phyloP scores from a whole-genome alignment of 2,113 vertebrate species.

The Abramis brama region DNA sequence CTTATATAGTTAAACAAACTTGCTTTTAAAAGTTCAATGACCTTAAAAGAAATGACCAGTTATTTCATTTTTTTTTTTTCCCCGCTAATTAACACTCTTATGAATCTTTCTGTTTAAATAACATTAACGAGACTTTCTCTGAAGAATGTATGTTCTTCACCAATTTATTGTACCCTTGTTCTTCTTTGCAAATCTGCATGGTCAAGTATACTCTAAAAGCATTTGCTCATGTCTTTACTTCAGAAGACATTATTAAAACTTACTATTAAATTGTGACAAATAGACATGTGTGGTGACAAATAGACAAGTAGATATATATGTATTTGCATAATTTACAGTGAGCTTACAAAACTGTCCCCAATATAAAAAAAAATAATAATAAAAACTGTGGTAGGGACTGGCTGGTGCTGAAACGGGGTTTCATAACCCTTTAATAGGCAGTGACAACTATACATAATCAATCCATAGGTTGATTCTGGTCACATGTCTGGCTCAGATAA shows the following conservation, averaged over 20 bases:
- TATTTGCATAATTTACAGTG: no score
- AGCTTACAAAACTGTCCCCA: no score
- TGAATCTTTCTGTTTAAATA: not conserved
- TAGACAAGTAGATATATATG: no score
- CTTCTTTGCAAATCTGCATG: not conserved
- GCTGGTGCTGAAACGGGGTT: no score
- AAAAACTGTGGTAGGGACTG: no score
- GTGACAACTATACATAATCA: not conserved
- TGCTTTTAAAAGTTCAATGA: not conserved
- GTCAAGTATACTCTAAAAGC: not conserved
- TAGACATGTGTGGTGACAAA: not conserved
- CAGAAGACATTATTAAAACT: not conserved
- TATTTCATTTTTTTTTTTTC: not conserved
- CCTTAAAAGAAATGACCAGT: not conserved
- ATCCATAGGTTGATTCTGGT: conserved; percentile 6
- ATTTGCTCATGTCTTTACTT: not conserved
- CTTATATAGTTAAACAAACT: not conserved
- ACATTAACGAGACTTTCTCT: not conserved
- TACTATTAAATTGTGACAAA: not conserved
- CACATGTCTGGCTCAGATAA: not conserved
- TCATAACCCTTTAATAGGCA: no score
- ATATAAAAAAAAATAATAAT: no score
- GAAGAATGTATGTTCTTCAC: not conserved
- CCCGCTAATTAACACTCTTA: not conserved
- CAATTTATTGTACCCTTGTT: not conserved